Conservation (phyloP, 2,113 vertebrate species). For the Zapus hudsonius region DNA sequence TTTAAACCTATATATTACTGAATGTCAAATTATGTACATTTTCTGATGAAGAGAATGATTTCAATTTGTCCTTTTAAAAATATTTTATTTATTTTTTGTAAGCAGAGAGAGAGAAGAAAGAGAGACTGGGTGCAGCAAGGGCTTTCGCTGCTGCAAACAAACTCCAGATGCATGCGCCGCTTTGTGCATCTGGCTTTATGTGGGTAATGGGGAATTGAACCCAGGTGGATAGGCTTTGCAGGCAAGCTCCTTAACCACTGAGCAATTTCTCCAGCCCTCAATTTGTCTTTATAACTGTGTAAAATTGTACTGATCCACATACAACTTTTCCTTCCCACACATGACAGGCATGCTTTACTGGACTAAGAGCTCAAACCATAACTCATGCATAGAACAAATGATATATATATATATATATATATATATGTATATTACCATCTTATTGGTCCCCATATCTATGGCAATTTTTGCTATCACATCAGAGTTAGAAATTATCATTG, state of each 20-base stretch:
- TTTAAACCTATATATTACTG: neutral
- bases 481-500: neutral
- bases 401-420: neutral
- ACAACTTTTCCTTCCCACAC: neutral
- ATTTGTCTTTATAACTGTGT: neutral
- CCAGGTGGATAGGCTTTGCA: no score
- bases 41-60: neutral
- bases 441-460: neutral
- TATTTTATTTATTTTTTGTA: no score
- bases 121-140: no score
- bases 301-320: neutral
- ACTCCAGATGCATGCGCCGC: no score
- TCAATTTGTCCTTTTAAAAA: neutral
- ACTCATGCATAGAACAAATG: neutral
- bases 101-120: no score
- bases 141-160: no score
- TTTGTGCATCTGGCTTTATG: no score
- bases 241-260: no score
- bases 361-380: neutral
- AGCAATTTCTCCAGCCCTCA: no score
- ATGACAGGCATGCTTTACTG: neutral
- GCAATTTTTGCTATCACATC: constrained; percentile 33
- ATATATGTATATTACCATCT: neutral
- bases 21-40: neutral
- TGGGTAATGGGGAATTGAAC: no score